These are phyloP conservation scores for Rhabdornis inornatus DNA, from an alignment of 2,113 vertebrate genomes.

Conservation along the genomic window DNA sequence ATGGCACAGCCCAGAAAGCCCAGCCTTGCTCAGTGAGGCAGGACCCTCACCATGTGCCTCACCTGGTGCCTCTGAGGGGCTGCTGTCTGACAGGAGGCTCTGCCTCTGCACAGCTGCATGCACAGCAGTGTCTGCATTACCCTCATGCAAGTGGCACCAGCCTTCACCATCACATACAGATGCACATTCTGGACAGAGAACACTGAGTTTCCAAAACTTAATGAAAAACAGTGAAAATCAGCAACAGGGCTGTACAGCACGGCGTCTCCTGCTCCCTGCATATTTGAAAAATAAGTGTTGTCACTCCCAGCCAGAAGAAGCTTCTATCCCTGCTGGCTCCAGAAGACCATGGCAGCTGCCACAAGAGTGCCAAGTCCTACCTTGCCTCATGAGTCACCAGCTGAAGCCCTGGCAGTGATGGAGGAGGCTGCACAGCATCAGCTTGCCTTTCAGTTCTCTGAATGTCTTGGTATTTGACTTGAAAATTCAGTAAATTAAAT, in stretches of 20 bases:
- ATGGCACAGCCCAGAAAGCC: background rate
- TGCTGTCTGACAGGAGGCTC: background rate
- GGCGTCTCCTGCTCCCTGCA: background rate
- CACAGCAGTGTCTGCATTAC: background rate
- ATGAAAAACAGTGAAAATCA: background rate
- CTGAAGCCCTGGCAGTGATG: background rate
- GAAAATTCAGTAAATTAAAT: slow-evolving; percentile 48
- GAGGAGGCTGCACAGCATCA: background rate
- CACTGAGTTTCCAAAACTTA: background rate
- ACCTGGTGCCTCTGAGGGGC: background rate
- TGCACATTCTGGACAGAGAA: background rate
- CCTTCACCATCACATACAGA: background rate
- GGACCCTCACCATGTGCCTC: background rate
- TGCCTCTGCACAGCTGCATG: background rate
- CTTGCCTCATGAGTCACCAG: slow-evolving; percentile 7
- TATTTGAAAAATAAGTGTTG: background rate
- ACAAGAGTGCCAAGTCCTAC: background rate
- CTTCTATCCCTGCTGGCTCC: background rate
- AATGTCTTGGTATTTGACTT: slow-evolving; percentile 53
- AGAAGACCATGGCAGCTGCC: background rate
- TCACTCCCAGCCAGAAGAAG: background rate
- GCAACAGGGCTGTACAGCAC: background rate
- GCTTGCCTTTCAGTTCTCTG: background rate
- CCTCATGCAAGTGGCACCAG: background rate
- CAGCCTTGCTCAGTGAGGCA: background rate